Percentiles rank a stretch among this genome's conserved stretches.
Evolutionary conservation across 2,888 invertebrate genomes (phyloP).

Genomic region (Allolobophora icterica): DNA sequence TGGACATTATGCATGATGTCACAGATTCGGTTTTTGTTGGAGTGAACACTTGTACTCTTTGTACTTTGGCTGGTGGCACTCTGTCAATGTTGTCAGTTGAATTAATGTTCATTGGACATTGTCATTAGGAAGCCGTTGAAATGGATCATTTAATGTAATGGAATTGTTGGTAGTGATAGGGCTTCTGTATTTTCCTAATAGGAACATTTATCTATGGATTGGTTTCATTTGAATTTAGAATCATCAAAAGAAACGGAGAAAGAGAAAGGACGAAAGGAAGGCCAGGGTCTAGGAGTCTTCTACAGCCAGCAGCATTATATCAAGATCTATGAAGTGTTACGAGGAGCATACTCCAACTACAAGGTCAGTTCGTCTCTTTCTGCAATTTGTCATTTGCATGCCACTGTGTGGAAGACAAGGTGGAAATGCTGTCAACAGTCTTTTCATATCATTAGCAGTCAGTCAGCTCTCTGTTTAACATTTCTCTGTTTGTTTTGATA

Average conservation of each 20-base stretch:
- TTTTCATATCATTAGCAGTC: background rate
- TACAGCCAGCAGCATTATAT: conserved; percentile 78
- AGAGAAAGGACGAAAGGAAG: conserved; percentile 60
- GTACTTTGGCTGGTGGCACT: background rate
- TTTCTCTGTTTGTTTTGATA: conserved; percentile 66
- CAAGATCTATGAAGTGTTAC: conserved; percentile 81
- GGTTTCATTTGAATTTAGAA: conserved; percentile 22
- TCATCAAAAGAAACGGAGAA: conserved; percentile 56
- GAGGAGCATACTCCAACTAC: conserved; percentile 84
- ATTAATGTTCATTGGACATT: background rate
- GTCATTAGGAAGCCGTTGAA: background rate
- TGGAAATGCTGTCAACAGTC: background rate
- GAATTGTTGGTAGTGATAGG: background rate
- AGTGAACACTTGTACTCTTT: background rate
- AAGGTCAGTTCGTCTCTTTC: conserved; percentile 71
- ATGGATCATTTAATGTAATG: background rate
- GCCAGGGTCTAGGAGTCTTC: conserved; percentile 63
- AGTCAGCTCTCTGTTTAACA: conserved; percentile 49
- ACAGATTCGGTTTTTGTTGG: background rate
- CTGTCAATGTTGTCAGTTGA: background rate
- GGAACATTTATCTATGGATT: background rate
- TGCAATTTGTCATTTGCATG: background rate
- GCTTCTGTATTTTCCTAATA: too few species aligned
- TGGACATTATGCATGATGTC: too few species aligned
- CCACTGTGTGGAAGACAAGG: background rate